A percentile compares a stretch with the other conserved stretches of the same genome.
These are phyloP conservation scores for Enchytraeus crypticus DNA, from an alignment of 2,888 invertebrate genomes.

Conservation along the genomic window DNA sequence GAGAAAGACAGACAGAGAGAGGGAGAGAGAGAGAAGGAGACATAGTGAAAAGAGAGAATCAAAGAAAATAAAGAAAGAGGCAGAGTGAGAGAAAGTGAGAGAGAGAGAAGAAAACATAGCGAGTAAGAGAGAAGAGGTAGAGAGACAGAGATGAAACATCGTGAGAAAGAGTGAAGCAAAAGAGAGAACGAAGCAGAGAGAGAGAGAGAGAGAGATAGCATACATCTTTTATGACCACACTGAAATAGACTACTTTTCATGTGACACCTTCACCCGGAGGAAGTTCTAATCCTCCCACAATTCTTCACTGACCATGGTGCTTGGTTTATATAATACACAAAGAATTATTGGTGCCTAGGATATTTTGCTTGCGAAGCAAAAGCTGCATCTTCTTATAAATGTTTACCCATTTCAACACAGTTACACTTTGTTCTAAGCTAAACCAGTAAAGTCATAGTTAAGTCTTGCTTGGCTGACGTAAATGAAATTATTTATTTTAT, in stretches of 20 bases:
- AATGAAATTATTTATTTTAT: no score
- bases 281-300: no score
- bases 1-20: no score
- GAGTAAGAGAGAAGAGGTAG: neutral
- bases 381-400: no score
- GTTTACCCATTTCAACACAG: no score
- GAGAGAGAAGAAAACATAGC: neutral
- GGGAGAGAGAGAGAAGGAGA: neutral
- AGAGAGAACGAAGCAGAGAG: neutral
- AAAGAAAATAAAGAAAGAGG: neutral
- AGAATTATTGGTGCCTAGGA: no score
- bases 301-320: no score
- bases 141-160: neutral
- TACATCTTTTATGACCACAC: neutral
- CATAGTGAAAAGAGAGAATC: neutral
- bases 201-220: neutral
- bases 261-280: neutral
- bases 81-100: neutral
- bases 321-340: no score
- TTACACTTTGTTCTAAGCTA: no score
- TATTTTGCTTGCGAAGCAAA: no score
- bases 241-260: neutral
- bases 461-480: no score
- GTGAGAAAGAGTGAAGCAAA: constrained; percentile 1
- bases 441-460: no score